A percentile compares a stretch with the other conserved stretches of the same genome.
These are phyloP conservation scores for Calcarius lapponicus DNA, from an alignment of 2,797 vertebrate species.

Conservation along the genomic window DNA sequence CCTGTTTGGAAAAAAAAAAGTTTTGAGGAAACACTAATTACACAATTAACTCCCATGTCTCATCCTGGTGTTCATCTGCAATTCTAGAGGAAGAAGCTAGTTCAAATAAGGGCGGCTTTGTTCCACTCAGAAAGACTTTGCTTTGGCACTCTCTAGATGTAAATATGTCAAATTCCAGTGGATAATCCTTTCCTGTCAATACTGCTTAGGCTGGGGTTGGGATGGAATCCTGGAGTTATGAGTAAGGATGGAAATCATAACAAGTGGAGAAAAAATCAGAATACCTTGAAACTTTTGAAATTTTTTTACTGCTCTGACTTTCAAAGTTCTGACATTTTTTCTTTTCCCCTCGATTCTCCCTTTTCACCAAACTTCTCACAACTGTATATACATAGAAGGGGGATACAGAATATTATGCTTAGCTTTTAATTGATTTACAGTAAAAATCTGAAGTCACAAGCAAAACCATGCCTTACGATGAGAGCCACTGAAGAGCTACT, in stretches of 20 bases:
- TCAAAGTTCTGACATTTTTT: neutral
- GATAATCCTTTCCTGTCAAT: constrained; percentile 46
- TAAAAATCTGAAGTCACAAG: neutral
- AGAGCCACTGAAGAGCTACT: neutral
- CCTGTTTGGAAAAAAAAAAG: neutral
- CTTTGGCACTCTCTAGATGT: neutral
- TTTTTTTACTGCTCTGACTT: neutral
- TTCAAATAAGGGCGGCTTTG: constrained; percentile 31
- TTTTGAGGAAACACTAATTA: neutral
- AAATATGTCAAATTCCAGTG: constrained; percentile 57
- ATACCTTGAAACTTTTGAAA: neutral
- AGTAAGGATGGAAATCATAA: constrained; percentile 62
- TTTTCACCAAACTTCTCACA: neutral
- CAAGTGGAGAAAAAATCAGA: neutral
- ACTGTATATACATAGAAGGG: neutral
- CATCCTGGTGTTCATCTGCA: neutral
- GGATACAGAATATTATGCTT: neutral
- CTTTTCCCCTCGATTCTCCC: neutral
- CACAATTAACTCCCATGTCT: neutral
- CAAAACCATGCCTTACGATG: neutral
- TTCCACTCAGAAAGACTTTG: constrained; percentile 23
- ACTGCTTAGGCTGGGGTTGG: constrained; percentile 12
- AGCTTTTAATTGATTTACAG: neutral
- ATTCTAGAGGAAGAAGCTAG: constrained; percentile 8
- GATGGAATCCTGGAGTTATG: constrained; percentile 57